Base-by-base conservation (phyloP, 2,797 vertebrate species). In the Semotilus atromaculatus region DNA sequence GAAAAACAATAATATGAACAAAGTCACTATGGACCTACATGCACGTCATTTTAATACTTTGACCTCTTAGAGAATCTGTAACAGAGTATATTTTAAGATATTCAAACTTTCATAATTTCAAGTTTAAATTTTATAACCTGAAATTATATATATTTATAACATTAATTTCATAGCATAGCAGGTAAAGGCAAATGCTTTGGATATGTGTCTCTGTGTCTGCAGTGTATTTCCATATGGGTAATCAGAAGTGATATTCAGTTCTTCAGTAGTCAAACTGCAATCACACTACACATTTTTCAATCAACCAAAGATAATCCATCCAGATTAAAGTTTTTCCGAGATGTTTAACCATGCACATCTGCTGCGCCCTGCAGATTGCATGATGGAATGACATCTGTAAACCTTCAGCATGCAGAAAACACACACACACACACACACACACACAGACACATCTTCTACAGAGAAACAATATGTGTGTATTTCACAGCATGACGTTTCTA, bases 251-350 rank as follows among this genome's bases (percentile, higher is more conserved):
- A 34, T 48, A 18, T 77, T 78, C 64, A 36, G 7, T 77, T 36
- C 18, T 29, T 43, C 62, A 38, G 36, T 76, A 53, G 18, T 31
- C 36, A 83, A 38, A 74, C 26, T 62, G 48, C 62, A 85, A 85
- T 85, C 73, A 79, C 68, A 53, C 48, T 77, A 73, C 48, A 79
- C 58, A 1, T 80, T 80, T 73, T 80, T 73, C 80, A 85, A 64
- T 62, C 67, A 36, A 68, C 38, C 72, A 40, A 48, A 82, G 19
- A 73, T 85, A 83, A 88, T 88, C 80, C 75, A 60, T 60, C 43
- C 58, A 62, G 80, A 87, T 87, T 88, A 82, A 53, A 68, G 31
- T 60, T 74, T 64, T 31, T 80, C 66, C 34, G 71, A 82, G 53
- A 79, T 43, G n/a, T 71, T 48, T 62, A 64, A 86, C 67, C 71